Conservation (phyloP, 2,797 vertebrate genomes). For the Antennarius maculatus region DNA sequence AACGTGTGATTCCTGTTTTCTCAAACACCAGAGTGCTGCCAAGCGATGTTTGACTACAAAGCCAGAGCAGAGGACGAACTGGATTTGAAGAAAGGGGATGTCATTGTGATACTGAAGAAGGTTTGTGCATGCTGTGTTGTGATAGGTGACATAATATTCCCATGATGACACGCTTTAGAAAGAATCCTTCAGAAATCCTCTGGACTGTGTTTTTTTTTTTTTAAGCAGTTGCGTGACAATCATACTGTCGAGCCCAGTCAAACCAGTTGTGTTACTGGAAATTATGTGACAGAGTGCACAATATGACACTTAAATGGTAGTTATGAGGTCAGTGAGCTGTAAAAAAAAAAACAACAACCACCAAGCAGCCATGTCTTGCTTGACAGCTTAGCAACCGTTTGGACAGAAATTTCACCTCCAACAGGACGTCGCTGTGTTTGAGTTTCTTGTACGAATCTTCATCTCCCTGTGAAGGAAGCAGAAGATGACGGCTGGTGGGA, state of each 20-base stretch:
- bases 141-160: not conserved
- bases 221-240: not conserved
- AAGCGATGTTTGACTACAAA: constrained; percentile 86
- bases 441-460: constrained; percentile 45
- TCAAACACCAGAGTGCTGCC: constrained; percentile 75
- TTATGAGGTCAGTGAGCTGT: not conserved
- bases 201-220: not conserved
- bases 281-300: not conserved
- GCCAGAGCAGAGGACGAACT: constrained; percentile 84
- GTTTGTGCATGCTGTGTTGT: constrained; percentile 63
- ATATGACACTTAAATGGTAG: not conserved
- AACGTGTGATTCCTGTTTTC: constrained; percentile 7
- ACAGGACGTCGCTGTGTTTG: constrained; percentile 29
- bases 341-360: not conserved
- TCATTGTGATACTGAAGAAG: constrained; percentile 84
- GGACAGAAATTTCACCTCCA: constrained; percentile 39
- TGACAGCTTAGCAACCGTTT: constrained; percentile 41
- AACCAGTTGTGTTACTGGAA: constrained; percentile 45
- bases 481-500: constrained; percentile 93
- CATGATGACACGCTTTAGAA: constrained; percentile 2
- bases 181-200: not conserved
- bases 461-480: constrained; percentile 78
- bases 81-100: constrained; percentile 82
- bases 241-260: constrained; percentile 13
- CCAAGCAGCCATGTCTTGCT: not conserved